These are phyloP conservation scores for Trachops cirrhosus DNA, from an alignment of 2,797 vertebrate species.

Conservation along the genomic window DNA sequence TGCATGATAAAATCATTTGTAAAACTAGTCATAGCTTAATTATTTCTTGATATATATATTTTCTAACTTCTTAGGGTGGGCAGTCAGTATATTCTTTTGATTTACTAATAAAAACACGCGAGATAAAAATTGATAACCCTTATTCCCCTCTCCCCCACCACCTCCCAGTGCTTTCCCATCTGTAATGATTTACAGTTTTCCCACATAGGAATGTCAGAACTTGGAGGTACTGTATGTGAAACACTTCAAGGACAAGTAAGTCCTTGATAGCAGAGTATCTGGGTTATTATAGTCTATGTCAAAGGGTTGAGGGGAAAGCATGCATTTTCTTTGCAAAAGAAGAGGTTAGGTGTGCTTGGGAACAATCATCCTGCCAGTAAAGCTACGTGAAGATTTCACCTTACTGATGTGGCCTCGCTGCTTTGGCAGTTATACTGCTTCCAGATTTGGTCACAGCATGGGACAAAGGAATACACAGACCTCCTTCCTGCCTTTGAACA, in stretches of 20 bases:
- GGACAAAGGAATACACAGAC: constrained; percentile 46
- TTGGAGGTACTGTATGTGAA: neutral
- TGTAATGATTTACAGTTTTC: neutral
- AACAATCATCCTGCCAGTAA: neutral
- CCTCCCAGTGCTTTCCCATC: neutral
- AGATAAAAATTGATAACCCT: neutral
- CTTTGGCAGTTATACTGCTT: constrained; percentile 58
- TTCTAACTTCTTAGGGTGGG: neutral
- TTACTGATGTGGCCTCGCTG: neutral
- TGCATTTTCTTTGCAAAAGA: constrained; percentile 19
- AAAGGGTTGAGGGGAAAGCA: neutral
- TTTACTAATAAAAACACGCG: neutral
- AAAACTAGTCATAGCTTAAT: neutral
- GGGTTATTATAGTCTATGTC: neutral
- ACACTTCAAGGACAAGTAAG: neutral
- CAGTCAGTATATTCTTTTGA: neutral
- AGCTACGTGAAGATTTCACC: neutral
- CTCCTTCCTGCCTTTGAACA: constrained; percentile 58
- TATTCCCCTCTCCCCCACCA: no score
- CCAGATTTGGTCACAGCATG: constrained; percentile 67
- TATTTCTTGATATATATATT: neutral
- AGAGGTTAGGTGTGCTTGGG: neutral
- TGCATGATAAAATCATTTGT: neutral
- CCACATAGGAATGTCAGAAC: neutral
- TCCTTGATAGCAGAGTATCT: constrained; percentile 24